These are phyloP conservation scores for Clarias laeviceps DNA, from an alignment of 2,797 vertebrate species.

Conservation along the genomic window DNA sequence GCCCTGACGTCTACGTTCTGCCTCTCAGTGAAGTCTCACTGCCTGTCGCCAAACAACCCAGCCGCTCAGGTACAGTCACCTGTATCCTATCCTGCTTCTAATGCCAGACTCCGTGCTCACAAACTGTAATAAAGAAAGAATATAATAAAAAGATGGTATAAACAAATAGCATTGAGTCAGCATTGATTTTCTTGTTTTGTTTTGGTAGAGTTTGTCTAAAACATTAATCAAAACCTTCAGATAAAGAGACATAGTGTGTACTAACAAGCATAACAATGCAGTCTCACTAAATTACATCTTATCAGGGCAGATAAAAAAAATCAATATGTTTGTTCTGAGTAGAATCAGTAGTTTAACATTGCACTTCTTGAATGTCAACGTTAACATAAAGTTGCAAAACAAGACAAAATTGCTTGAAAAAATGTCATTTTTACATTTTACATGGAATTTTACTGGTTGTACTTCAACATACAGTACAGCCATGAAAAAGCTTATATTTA, in stretches of 20 bases:
- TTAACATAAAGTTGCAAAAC: background rate
- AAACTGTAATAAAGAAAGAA: background rate
- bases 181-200: background rate
- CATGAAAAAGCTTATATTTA: background rate
- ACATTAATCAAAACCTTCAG: background rate
- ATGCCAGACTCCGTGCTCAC: background rate
- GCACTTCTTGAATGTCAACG: background rate
- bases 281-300: background rate
- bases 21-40: slow-evolving; percentile 91
- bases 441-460: background rate
- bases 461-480: background rate
- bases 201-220: background rate
- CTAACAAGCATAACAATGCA: background rate
- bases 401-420: background rate
- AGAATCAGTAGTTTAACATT: background rate
- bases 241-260: background rate
- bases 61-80: slow-evolving; percentile 82
- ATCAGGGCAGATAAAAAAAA: background rate
- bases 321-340: background rate
- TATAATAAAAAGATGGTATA: background rate
- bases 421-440: background rate
- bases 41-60: slow-evolving; percentile 87
- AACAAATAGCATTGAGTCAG: background rate
- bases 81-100: background rate
- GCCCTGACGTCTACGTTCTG: slow-evolving; percentile 92